Conservation (phyloP, 2,888 invertebrate species). For the Halictus ligatus region DNA sequence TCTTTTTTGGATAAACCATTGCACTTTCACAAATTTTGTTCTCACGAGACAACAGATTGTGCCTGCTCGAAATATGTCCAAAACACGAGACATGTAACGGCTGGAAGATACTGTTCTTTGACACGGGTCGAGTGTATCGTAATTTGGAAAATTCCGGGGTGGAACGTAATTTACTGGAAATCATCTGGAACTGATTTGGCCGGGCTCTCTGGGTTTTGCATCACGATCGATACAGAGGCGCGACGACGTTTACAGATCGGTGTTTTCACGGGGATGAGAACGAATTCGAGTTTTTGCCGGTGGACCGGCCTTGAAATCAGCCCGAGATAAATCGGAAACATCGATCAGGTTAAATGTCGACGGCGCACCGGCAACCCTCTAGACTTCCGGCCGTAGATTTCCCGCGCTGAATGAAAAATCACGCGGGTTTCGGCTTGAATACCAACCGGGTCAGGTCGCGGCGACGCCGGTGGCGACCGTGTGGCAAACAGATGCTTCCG, state of each 20-base stretch:
- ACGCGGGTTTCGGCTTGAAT: conserved; percentile 48
- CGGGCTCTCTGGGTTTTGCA: background rate
- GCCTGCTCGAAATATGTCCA: too few species aligned
- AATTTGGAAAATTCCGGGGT: background rate
- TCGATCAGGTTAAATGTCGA: conserved; percentile 64
- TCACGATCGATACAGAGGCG: background rate
- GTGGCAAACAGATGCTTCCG: conserved; percentile 60
- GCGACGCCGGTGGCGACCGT: conserved; percentile 14
- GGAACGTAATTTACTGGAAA: background rate
- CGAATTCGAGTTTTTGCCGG: conserved; percentile 39
- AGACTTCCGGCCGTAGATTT: conserved; percentile 43
- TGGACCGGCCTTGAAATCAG: conserved; percentile 42
- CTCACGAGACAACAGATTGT: too few species aligned
- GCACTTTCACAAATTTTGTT: too few species aligned
- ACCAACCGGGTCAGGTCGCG: conserved; percentile 45
- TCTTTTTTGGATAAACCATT: background rate
- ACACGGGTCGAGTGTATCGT: too few species aligned
- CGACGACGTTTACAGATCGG: conserved; percentile 43
- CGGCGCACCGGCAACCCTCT: conserved; percentile 28
- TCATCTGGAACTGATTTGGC: background rate
- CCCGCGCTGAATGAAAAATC: conserved; percentile 62
- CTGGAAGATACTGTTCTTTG: background rate
- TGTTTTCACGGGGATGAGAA: conserved; percentile 16
- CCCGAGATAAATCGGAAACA: conserved; percentile 58
- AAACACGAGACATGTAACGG: too few species aligned